phyloP scores from a whole-genome alignment of 2,797 vertebrate species.

The Denticeps clupeoides region DNA sequence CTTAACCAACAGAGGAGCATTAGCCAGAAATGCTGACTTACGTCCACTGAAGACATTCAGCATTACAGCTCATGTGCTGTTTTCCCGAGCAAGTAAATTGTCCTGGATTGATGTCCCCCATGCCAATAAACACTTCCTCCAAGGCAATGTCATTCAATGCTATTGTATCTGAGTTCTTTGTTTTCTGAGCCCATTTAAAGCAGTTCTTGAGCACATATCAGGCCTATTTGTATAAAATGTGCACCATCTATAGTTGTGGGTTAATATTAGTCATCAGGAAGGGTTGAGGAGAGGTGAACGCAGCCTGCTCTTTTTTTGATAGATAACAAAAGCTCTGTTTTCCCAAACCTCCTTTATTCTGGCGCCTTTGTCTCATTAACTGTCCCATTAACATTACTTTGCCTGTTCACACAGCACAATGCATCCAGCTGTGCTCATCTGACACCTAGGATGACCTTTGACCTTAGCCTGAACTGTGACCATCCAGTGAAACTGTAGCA shows the following conservation, averaged over 20 bases:
- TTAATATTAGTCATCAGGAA: constrained; percentile 13
- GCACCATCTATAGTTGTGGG: constrained; percentile 5
- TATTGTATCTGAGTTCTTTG: neutral
- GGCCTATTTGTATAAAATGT: too few species aligned
- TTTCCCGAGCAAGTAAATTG: neutral
- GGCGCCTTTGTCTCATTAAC: constrained; percentile 54
- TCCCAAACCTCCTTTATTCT: constrained; percentile 31
- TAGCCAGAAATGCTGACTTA: too few species aligned
- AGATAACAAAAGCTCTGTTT: constrained; percentile 32
- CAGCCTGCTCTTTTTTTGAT: constrained; percentile 20
- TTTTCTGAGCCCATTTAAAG: neutral
- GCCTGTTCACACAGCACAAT: constrained; percentile 40
- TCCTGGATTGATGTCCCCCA: neutral
- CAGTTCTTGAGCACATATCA: too few species aligned
- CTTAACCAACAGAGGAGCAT: too few species aligned
- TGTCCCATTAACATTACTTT: constrained; percentile 64
- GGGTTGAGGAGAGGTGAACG: constrained; percentile 37
- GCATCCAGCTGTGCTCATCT: constrained; percentile 47
- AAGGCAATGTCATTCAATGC: constrained; percentile 36
- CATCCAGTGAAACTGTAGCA: neutral
- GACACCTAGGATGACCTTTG: constrained; percentile 52
- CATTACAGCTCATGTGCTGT: neutral
- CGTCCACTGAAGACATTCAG: too few species aligned
- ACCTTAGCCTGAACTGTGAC: constrained; percentile 51
- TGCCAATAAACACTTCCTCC: constrained; percentile 31